Conservation (phyloP, 2,888 invertebrate genomes). For the Lepetodrilus schrolli region DNA sequence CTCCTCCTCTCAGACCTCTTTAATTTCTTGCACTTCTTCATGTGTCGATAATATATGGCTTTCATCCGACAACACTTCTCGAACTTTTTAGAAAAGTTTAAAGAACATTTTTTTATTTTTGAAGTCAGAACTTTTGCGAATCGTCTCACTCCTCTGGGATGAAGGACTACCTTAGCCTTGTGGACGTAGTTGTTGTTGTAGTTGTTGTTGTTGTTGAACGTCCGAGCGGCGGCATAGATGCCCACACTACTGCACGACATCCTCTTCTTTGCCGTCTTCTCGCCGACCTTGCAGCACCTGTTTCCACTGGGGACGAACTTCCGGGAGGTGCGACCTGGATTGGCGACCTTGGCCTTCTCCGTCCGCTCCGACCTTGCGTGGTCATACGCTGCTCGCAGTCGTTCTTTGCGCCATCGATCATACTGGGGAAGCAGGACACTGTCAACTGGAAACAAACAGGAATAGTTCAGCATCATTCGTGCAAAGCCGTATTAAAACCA, state of each 20-base stretch:
- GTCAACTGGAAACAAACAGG: constrained; percentile 42
- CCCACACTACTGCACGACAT: constrained; percentile 55
- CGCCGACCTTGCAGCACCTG: constrained; percentile 64
- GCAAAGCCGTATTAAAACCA: no score
- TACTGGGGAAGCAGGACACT: constrained; percentile 46
- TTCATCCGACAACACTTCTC: constrained; percentile 57
- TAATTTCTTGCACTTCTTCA: constrained; percentile 45
- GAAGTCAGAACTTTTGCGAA: constrained; percentile 42
- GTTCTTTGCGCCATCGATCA: no score
- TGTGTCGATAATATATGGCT: constrained; percentile 43
- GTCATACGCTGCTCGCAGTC: no score
- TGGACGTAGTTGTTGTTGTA: constrained; percentile 26
- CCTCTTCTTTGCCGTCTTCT: constrained; percentile 60
- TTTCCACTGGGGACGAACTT: constrained; percentile 51
- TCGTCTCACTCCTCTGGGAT: constrained; percentile 6
- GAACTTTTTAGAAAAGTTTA: constrained; percentile 51
- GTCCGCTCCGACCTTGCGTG: background rate
- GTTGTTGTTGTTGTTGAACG: no score
- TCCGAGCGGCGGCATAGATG: constrained; percentile 49
- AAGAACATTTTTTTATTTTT: constrained; percentile 57
- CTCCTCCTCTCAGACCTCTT: constrained; percentile 28
- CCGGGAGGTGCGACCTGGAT: background rate
- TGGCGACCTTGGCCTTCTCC: background rate
- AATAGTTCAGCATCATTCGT: no score
- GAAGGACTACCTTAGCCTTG: background rate